Conservation (phyloP, 2,888 invertebrate species). For the Dryadula phaetusa region DNA sequence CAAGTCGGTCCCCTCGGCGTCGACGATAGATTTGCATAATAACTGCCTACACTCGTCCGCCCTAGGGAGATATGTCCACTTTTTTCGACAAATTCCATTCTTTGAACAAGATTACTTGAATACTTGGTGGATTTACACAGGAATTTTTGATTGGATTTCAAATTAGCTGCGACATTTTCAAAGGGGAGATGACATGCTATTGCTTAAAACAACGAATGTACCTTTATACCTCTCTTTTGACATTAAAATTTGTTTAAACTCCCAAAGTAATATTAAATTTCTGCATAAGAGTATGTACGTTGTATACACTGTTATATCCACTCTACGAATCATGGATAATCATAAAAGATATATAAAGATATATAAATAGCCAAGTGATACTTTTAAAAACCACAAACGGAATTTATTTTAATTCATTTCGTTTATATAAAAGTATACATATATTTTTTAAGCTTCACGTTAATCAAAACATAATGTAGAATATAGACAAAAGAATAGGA, state of each 20-base stretch:
- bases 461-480: no score
- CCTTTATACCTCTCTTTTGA: background rate
- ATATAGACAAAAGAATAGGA: no score
- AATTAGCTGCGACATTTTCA: conserved; percentile 51
- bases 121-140: conserved; percentile 51
- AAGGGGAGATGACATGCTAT: conserved; percentile 4
- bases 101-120: conserved; percentile 58
- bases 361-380: no score
- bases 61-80: conserved; percentile 55
- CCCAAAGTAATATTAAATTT: background rate
- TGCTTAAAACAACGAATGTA: background rate
- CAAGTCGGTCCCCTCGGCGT: conserved; percentile 53
- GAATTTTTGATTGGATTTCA: conserved; percentile 50
- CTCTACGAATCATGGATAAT: no score
- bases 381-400: no score
- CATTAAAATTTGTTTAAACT: background rate
- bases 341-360: no score
- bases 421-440: no score
- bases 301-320: no score
- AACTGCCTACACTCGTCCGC: conserved; percentile 57
- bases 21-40: conserved; percentile 72
- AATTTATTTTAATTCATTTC: no score
- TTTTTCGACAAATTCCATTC: conserved; percentile 71
- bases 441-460: no score
- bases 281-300: no score